These are phyloP conservation scores for Cecidostiba fungosa DNA, from an alignment of 2,888 invertebrate species.

Conservation along the genomic window DNA sequence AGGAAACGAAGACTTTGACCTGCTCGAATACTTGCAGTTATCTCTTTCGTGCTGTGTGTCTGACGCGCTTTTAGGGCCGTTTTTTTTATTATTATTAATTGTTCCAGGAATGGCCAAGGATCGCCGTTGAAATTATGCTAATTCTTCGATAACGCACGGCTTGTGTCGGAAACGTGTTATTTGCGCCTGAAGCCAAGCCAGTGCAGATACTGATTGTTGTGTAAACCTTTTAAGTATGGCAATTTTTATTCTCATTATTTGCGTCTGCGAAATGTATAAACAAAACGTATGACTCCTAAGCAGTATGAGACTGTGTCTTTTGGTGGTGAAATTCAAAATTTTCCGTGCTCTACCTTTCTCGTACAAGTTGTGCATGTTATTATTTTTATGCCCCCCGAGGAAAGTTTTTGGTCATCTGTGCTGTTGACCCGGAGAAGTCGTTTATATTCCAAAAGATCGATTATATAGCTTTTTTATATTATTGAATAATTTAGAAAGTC, in stretches of 20 bases:
- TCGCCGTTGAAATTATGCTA: constrained; percentile 44
- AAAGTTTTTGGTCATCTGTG: constrained; percentile 33
- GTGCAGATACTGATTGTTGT: neutral
- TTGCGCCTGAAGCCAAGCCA: neutral
- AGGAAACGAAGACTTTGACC: constrained; percentile 13
- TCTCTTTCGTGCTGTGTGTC: neutral
- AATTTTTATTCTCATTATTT: neutral
- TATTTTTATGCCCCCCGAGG: constrained; percentile 6
- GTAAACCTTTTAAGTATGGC: neutral
- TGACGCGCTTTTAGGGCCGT: neutral
- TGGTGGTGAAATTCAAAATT: constrained; percentile 6
- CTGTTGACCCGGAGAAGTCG: neutral
- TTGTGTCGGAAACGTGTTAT: neutral
- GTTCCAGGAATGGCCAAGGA: neutral
- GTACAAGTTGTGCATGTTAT: neutral
- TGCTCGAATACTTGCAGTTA: constrained; percentile 6
- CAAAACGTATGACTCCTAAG: neutral
- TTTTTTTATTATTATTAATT: neutral
- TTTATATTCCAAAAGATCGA: constrained; percentile 17
- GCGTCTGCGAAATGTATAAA: neutral
- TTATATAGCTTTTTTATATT: constrained; percentile 18
- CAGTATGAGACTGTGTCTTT: neutral
- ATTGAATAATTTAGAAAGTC: constrained; percentile 44
- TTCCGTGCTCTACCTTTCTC: neutral
- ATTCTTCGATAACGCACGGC: neutral